Evolutionary conservation across 2,797 vertebrate genomes (phyloP).

Genomic region (Nannoperca obscura): DNA sequence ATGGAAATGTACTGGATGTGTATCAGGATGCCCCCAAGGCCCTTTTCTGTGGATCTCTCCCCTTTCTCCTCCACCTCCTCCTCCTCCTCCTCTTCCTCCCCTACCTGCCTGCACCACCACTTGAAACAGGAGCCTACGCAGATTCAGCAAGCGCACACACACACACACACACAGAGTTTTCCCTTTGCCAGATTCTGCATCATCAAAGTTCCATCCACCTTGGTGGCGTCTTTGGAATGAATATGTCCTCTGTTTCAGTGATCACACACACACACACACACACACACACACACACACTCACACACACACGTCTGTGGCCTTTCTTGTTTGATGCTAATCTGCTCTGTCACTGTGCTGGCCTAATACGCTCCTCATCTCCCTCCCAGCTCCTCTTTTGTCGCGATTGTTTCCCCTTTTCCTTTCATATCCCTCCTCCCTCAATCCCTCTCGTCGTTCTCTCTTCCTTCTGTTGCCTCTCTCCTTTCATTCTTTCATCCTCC

Average conservation of each 20-base stretch:
- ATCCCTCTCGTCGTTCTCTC: slow-evolving; percentile 80
- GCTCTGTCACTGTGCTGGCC: slow-evolving; percentile 86
- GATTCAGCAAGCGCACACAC: slow-evolving; percentile 84
- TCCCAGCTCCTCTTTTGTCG: slow-evolving; percentile 86
- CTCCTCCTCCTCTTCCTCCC: slow-evolving; percentile 77
- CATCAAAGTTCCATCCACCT: slow-evolving; percentile 90
- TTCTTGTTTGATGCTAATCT: slow-evolving; percentile 89
- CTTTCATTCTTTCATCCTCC: slow-evolving; percentile 80
- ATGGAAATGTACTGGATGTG: slow-evolving; percentile 81
- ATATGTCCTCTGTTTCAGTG: slow-evolving; percentile 87
- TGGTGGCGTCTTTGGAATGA: slow-evolving; percentile 86
- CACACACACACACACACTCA: slow-evolving; percentile 46
- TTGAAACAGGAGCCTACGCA: slow-evolving; percentile 89
- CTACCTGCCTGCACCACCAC: slow-evolving; percentile 83
- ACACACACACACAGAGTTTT: slow-evolving; percentile 67
- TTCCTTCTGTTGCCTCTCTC: slow-evolving; percentile 79
- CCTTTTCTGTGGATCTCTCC: slow-evolving; percentile 81
- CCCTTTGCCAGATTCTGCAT: slow-evolving; percentile 89
- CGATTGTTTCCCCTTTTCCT: slow-evolving; percentile 81
- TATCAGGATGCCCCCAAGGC: slow-evolving; percentile 82
- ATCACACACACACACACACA: slow-evolving; percentile 63
- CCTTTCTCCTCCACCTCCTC: slow-evolving; percentile 77
- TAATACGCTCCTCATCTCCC: slow-evolving; percentile 82
- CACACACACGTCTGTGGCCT: slow-evolving; percentile 78
- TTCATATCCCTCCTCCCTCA: slow-evolving; percentile 78